phyloP scores from a whole-genome alignment of 2,888 invertebrate species.

The Apodemia mormo region DNA sequence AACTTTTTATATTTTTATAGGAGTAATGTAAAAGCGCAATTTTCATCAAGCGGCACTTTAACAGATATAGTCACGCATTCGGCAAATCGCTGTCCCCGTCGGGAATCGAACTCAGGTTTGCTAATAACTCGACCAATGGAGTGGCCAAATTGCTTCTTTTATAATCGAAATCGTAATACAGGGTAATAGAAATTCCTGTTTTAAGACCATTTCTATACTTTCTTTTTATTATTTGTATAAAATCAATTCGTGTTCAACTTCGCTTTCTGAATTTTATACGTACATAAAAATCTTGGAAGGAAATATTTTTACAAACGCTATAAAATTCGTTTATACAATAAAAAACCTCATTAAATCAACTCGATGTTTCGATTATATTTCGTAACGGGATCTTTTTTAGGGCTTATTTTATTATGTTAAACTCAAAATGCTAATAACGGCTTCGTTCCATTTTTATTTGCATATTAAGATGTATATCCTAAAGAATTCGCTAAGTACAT shows the following conservation, averaged over 20 bases:
- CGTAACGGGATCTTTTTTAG: background rate
- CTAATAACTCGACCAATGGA: no score
- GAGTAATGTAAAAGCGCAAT: no score
- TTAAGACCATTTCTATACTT: background rate
- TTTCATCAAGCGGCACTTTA: no score
- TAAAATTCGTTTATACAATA: slow-evolving; percentile 5
- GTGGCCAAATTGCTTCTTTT: no score
- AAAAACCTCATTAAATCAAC: slow-evolving; percentile 7
- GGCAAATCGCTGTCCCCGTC: no score
- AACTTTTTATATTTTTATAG: no score
- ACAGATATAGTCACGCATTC: no score
- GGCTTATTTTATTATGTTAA: slow-evolving; percentile 15
- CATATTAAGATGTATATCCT: background rate
- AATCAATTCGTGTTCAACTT: slow-evolving; percentile 6
- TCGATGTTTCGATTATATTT: slow-evolving; percentile 9
- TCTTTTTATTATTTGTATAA: slow-evolving; percentile 7
- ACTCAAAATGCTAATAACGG: slow-evolving; percentile 9
- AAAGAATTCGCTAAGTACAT: no score
- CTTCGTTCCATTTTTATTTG: background rate
- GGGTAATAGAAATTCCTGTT: background rate
- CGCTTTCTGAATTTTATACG: slow-evolving; percentile 11
- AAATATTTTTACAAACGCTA: slow-evolving; percentile 4
- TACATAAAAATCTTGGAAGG: slow-evolving; percentile 13
- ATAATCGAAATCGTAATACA: no score
- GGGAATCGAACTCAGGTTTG: no score